Evolutionary conservation across 2,797 vertebrate genomes (phyloP), one percentile per base, ranked within the genome.

Genomic region (Sciurus carolinensis): DNA sequence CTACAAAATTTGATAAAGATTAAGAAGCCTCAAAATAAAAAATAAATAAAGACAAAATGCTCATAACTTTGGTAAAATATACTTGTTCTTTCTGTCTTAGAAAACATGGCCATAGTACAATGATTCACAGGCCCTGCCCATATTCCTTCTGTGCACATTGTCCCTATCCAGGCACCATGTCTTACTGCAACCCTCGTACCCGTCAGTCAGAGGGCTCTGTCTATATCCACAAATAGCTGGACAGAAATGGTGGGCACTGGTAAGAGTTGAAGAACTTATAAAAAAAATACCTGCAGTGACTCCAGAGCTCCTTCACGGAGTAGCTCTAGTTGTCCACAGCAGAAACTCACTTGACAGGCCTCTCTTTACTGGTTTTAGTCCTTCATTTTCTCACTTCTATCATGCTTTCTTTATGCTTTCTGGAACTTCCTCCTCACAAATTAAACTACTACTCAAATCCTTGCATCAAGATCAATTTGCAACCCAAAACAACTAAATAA

Each of bases 1-100:
- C 82, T 95, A 62, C 66, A 83, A 39, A 93, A 88, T 59, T 92
- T 95, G 15, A 76, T 81, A 84, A 92, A 81, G 47, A 91, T 67
- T 84, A 71, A 76, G 33, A 44, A 64, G 42, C 30, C 3, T 77
- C 24, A 5, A 77, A 47, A 47, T 7, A 47, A 47, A 47, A 42
- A 62, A 39, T 39, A 39, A 39, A 39, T 3, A 47, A 82, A 69
- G 12, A n/a, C 0, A 73, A 81, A 81, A 73, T 42, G n/a, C 7
- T 47, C 24, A 54, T 79, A 73, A 83, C 11, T 79, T 79, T 82
- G 20, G 4, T 90, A 77, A 15, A 91, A 89, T 69, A 66, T 42
- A 82, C 36, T 89, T 92, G 12, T 66, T 59, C 50, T 57, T 86
- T 67, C 59, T 71, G 62, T 59, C 39, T 54, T 69, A 54, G 14